Percentiles rank a stretch among this genome's conserved stretches.
Conservation (phyloP, 1,140 invertebrate genomes). For the Aphaenogaster floridana region DNA sequence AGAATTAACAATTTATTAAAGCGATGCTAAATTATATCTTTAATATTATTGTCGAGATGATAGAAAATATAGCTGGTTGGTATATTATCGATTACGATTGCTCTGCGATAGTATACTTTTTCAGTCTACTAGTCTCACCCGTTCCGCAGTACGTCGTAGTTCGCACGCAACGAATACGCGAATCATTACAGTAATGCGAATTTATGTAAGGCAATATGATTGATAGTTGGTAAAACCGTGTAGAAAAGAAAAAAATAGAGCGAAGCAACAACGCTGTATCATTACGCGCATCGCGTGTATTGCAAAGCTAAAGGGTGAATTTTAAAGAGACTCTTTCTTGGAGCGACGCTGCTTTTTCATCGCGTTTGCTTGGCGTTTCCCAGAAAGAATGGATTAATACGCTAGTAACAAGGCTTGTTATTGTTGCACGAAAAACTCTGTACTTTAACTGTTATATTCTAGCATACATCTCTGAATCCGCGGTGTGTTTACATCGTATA, state of each 20-base stretch:
- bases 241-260: slow-evolving; percentile 55
- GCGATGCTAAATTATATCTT: not conserved
- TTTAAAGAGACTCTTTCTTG: slow-evolving; percentile 54
- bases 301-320: slow-evolving; percentile 58
- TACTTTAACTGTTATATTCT: slow-evolving; percentile 32
- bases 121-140: not conserved
- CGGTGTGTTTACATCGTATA: not conserved
- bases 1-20: slow-evolving; percentile 9
- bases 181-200: slow-evolving; percentile 41
- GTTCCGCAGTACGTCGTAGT: not conserved
- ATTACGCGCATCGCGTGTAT: slow-evolving; percentile 61
- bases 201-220: slow-evolving; percentile 59
- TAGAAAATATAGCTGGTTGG: not conserved
- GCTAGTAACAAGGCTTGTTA: slow-evolving; percentile 63
- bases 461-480: not conserved
- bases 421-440: slow-evolving; percentile 38
- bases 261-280: slow-evolving; percentile 59
- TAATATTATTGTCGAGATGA: not conserved
- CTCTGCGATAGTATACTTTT: not conserved
- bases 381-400: slow-evolving; percentile 62
- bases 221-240: slow-evolving; percentile 60
- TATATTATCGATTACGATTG: slow-evolving; percentile 20
- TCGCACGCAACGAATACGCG: slow-evolving; percentile 41
- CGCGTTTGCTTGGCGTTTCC: slow-evolving; percentile 34
- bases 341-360: slow-evolving; percentile 57